phyloP scores from a whole-genome alignment of 2,797 vertebrate species.

The Vipera latastei region DNA sequence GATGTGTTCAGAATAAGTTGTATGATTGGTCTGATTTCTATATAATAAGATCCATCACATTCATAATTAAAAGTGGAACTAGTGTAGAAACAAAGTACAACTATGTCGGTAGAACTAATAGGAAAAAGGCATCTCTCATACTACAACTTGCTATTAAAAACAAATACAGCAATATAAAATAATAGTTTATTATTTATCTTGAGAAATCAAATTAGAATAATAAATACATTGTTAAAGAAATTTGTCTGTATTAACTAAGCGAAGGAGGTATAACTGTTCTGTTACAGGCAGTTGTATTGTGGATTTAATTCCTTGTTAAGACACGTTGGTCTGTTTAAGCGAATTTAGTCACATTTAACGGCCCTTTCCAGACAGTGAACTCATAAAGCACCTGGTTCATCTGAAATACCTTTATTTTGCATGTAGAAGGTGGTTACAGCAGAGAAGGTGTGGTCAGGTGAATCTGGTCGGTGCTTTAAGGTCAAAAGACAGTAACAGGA shows the following conservation, averaged over 20 bases:
- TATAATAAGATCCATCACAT: neutral
- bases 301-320: no score
- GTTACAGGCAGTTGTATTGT: no score
- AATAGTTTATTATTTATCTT: neutral
- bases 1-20: conserved; percentile 32
- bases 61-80: rapidly evolving
- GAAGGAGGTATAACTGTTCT: neutral
- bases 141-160: neutral
- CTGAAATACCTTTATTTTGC: no score
- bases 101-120: neutral
- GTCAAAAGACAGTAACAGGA: no score
- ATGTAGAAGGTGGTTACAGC: no score
- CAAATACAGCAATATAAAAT: neutral
- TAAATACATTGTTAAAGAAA: neutral
- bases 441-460: no score
- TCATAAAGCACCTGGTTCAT: no score
- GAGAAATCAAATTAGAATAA: neutral
- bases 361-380: no score
- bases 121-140: neutral
- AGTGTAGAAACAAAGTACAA: rapidly evolving
- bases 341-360: no score
- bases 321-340: no score
- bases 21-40: conserved; percentile 26
- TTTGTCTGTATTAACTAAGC: neutral
- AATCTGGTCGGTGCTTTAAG: no score